Base-by-base conservation (phyloP, 1,140 invertebrate genomes). In the Teleogryllus occipitalis region DNA sequence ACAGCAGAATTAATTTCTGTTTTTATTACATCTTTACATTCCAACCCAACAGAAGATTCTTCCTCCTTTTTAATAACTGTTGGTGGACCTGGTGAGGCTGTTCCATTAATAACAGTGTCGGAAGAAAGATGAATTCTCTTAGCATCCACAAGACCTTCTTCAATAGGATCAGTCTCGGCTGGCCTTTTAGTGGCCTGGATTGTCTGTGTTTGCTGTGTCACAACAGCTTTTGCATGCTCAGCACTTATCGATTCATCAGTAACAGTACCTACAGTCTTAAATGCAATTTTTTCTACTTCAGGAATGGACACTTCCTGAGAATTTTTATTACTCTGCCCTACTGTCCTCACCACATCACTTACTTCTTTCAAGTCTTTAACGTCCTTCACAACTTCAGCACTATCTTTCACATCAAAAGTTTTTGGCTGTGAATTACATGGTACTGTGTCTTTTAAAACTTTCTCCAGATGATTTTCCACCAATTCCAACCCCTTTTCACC, bases 401-500 rank as follows among this genome's bases (percentile, higher is more conserved):
- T 18, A 18, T 77, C 76, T 48, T 77, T 77, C 47, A 77, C 47
- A 54, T 77, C 76, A 77, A 77, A 12, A 48, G 76, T 18, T 49
- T 77, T 77, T 8, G 76, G 18, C 47, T 77, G 76, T 3, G 12
- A 14, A 65, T 65, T 65, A 65, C 18, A 80, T 39, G 48, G 75
- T 47, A 79, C 78, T 80, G 48, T 80, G 48, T 80, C 79, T 47
- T 80, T 80, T 47, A 89, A 80, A 72, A 87, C 88, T 82, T 89
- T 90, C 81, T 90, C 89, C 48, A 90, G 88, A 78, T 89, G 88
- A 83, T 90, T 90, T 80, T 90, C 89, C 1, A 91, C 88, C 8
- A 92, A 82, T 84, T 92, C 91, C 77, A 91, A 82, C 46, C 89
- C 89, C 81, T 89, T 90, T 14, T 91, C 90, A 80, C 88, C 88